Evolutionary conservation across 64 coral and sea anemone genomes (phyloP), one percentile per base, ranked within the genome.

Genomic region (Montipora foliosa): DNA sequence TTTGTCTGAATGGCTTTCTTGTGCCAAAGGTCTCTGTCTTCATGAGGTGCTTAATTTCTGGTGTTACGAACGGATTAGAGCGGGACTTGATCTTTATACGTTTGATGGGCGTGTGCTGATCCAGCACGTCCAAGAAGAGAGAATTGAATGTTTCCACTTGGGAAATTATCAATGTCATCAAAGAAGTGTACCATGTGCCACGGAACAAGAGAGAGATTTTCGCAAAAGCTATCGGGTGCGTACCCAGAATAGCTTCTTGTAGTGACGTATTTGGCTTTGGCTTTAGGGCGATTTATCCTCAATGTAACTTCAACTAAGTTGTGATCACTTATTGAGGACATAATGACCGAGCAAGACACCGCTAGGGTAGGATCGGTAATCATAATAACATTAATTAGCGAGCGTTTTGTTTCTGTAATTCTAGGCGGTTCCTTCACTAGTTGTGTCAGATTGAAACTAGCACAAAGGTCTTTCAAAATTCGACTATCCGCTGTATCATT

Each of bases 11-110:
- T 88, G n/a, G 86, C 86, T 78, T 77, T 89, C 67, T 89, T 89
- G 14, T 89, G 87, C 87, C 87, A 89, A 44, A 74, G 58, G n/a
- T 89, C 87, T 74, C 87, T 89, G 87, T 89, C 76, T 57, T 89
- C 87, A 89, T 77, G 16, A 89, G 51, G 44, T 88, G 86, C 73
- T 88, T 88, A 49, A 88, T 88, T 88, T 88, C 86, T 88, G 86
- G 69, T 46, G 70, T 88, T 48, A 91, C 59, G 12, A 78, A 90
- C 81, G 89, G 78, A 66, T 68, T 81, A 44, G 53, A 49, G 21
- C 89, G 78, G 19, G 76, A 81, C 66, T 81, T 91, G 19, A 91
- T 81, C 66, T 91, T 82, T 47, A 70, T 70, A 81, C 62, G 60
- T 81, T 69, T 81, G 49, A 91, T 67, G 46, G 78, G 78, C 44